Conservation (phyloP, 2,888 invertebrate genomes). For the Catocala nupta region DNA sequence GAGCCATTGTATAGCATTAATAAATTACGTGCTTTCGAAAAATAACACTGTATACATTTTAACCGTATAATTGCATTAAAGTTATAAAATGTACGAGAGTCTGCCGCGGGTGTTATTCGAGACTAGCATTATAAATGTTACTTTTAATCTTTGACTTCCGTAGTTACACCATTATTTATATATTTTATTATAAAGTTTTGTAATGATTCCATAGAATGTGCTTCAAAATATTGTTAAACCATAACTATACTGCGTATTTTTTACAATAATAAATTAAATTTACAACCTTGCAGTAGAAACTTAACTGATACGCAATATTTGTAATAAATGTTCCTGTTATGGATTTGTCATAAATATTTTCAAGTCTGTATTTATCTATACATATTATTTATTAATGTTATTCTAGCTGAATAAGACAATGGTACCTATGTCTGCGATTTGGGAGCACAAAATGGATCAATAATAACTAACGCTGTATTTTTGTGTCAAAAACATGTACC, state of each 20-base stretch:
- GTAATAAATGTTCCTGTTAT: constrained; percentile 74
- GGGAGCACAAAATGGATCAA: constrained; percentile 76
- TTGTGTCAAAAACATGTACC: constrained; percentile 56
- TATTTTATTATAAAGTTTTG: no score
- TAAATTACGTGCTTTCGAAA: no score
- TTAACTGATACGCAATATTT: constrained; percentile 48
- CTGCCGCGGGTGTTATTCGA: constrained; percentile 1
- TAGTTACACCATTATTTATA: no score
- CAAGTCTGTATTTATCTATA: constrained; percentile 55
- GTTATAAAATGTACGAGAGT: no score
- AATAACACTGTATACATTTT: no score
- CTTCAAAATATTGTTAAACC: no score
- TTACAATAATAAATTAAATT: not conserved
- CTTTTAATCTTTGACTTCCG: not conserved
- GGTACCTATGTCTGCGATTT: constrained; percentile 51
- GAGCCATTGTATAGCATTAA: no score
- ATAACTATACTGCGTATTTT: not conserved
- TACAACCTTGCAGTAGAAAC: constrained; percentile 43
- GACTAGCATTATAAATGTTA: constrained; percentile 21
- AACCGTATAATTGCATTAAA: no score
- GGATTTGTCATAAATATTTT: constrained; percentile 75
- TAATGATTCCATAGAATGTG: no score
- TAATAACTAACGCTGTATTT: constrained; percentile 54
- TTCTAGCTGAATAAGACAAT: constrained; percentile 38
- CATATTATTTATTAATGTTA: constrained; percentile 37